Evolutionary conservation across 2,797 vertebrate genomes (phyloP).

Genomic region (Takifugu rubripes): DNA sequence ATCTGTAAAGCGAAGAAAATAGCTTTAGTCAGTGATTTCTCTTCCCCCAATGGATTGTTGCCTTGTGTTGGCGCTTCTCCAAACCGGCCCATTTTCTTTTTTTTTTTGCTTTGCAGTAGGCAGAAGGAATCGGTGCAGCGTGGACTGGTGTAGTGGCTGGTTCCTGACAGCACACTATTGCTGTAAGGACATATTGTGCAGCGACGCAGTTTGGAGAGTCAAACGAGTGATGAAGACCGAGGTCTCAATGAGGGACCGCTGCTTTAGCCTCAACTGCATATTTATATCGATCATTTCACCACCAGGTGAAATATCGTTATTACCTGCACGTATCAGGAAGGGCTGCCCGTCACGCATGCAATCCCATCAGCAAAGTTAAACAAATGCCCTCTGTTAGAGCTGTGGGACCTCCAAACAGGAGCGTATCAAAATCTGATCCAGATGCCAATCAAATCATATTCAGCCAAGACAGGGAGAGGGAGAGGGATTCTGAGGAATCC

Average conservation of each 20-base stretch:
- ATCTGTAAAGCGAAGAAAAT: constrained; percentile 55
- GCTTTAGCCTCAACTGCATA: not conserved
- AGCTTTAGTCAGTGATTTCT: constrained; percentile 68
- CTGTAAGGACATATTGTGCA: not conserved
- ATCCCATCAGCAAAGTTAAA: too few relatives aligned
- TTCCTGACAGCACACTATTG: constrained; percentile 8
- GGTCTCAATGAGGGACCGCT: not conserved
- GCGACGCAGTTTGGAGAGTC: not conserved
- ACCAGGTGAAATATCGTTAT: not conserved
- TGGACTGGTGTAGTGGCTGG: constrained; percentile 11
- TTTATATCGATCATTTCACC: not conserved
- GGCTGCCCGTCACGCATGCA: too few relatives aligned
- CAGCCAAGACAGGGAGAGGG: too few relatives aligned
- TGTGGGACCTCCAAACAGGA: too few relatives aligned
- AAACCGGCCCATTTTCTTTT: constrained; percentile 49
- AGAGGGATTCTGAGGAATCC: not conserved
- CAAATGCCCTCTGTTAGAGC: too few relatives aligned
- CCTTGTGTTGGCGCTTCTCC: constrained; percentile 48
- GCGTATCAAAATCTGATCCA: too few relatives aligned
- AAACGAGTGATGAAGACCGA: not conserved
- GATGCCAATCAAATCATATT: too few relatives aligned
- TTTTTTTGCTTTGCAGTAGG: constrained; percentile 52
- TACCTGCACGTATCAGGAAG: too few relatives aligned
- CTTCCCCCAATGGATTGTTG: constrained; percentile 56
- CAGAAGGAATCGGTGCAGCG: constrained; percentile 40